phyloP scores from a whole-genome alignment of 2,113 vertebrate genomes.

The Puffinus mauretanicus region DNA sequence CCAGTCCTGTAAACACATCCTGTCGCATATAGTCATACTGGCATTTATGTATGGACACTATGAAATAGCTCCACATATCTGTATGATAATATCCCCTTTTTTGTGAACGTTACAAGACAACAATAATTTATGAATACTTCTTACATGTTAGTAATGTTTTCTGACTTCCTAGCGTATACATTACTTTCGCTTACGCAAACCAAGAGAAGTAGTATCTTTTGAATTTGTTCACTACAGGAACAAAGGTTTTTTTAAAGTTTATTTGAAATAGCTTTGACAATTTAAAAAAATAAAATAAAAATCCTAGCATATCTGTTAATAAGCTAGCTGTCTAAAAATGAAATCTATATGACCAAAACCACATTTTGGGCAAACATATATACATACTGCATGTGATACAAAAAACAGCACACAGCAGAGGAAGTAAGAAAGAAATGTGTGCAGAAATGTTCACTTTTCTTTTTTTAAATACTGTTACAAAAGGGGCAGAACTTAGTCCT shows the following conservation, averaged over 20 bases:
- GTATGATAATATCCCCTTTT: slow-evolving; percentile 54
- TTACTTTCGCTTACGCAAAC: slow-evolving; percentile 28
- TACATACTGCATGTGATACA: slow-evolving; percentile 61
- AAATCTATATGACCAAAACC: slow-evolving; percentile 54
- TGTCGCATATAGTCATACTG: slow-evolving; percentile 26
- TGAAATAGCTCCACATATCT: slow-evolving; percentile 29
- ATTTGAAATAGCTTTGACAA: slow-evolving; percentile 63
- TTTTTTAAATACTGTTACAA: slow-evolving; percentile 53
- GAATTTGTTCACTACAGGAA: slow-evolving; percentile 50
- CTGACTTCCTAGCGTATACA: slow-evolving; percentile 32
- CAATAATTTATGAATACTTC: slow-evolving; percentile 59
- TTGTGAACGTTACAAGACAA: slow-evolving; percentile 48
- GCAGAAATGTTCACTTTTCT: slow-evolving; percentile 38
- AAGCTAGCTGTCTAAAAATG: slow-evolving; percentile 59
- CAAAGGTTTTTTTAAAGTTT: slow-evolving; percentile 13
- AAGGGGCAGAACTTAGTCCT: slow-evolving; percentile 59
- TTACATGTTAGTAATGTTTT: slow-evolving; percentile 46
- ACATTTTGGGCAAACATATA: slow-evolving; percentile 61
- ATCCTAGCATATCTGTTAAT: slow-evolving; percentile 64
- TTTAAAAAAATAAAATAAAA: slow-evolving; percentile 69
- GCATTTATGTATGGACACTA: slow-evolving; percentile 41
- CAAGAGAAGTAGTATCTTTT: slow-evolving; percentile 6
- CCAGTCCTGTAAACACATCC: slow-evolving; percentile 57
- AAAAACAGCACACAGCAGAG: slow-evolving; percentile 58
- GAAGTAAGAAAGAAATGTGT: slow-evolving; percentile 51